These are phyloP conservation scores for Phyllotreta striolata DNA, from an alignment of 2,888 invertebrate genomes.

Conservation along the genomic window DNA sequence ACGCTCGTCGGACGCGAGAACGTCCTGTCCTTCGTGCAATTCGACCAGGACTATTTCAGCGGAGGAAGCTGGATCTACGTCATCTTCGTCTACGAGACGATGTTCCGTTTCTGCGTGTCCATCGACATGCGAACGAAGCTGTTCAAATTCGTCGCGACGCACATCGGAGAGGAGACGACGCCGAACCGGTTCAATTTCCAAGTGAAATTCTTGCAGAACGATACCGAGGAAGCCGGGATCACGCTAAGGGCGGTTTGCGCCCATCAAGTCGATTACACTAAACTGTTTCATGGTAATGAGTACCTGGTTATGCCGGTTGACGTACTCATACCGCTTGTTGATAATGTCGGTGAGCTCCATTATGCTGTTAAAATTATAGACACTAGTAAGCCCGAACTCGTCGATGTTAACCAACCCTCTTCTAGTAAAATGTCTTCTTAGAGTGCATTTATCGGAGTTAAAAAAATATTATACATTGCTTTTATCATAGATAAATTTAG, in stretches of 20 bases:
- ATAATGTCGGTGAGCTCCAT: conserved; percentile 7
- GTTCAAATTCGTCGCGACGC: conserved; percentile 2
- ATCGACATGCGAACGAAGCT: background rate
- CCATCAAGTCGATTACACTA: background rate
- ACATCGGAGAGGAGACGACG: background rate
- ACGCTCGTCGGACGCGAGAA: background rate
- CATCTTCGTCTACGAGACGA: conserved; percentile 9
- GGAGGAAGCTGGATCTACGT: background rate
- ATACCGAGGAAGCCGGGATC: background rate
- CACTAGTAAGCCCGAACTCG: conserved; percentile 9
- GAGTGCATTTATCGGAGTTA: background rate
- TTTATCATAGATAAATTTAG: background rate
- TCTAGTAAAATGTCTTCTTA: conserved; percentile 10
- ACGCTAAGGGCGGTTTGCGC: background rate
- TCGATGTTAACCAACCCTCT: background rate
- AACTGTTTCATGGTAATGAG: background rate
- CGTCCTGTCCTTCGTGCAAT: background rate
- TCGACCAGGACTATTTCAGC: background rate
- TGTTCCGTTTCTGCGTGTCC: conserved; percentile 1
- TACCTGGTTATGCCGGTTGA: conserved; percentile 10
- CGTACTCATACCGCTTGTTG: conserved; percentile 5
- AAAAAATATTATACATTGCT: conserved; percentile 1
- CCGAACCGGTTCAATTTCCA: background rate
- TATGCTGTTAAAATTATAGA: conserved; percentile 6
- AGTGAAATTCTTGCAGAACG: conserved; percentile 7